phyloP scores from a whole-genome alignment of 2,113 vertebrate species.

The Naja naja region DNA sequence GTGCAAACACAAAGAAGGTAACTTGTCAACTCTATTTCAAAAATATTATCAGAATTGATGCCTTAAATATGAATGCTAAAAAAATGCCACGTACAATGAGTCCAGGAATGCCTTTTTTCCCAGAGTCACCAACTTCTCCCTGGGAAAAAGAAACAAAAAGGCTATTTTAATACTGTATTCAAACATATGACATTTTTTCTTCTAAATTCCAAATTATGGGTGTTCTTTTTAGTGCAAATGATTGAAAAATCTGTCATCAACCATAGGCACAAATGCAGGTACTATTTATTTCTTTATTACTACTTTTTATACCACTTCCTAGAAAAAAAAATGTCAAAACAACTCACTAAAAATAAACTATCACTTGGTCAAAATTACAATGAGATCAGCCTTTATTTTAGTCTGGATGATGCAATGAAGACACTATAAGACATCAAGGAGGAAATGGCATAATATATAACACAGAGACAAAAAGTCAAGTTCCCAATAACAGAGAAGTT shows the following conservation, averaged over 20 bases:
- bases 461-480: not conserved
- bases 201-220: not conserved
- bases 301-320: not conserved
- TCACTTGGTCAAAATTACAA: not conserved
- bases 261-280: slow-evolving; percentile 18
- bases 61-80: not conserved
- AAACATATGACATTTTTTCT: not conserved
- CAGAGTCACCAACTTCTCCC: slow-evolving; percentile 86
- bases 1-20: slow-evolving; percentile 49
- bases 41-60: not conserved
- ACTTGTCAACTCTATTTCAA: slow-evolving; percentile 26
- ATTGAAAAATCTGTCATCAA: not conserved
- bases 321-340: not conserved
- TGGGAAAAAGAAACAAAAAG: slow-evolving; percentile 62
- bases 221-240: not conserved
- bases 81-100: slow-evolving; percentile 78
- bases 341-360: not conserved
- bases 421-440: not conserved
- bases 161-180: slow-evolving; percentile 25
- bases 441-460: not conserved
- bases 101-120: slow-evolving; percentile 82
- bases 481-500: not conserved
- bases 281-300: slow-evolving; percentile 1
- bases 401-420: not conserved
- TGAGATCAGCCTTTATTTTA: not conserved